These are phyloP conservation scores for Coronaproctus castanopsis DNA, from an alignment of 2,888 invertebrate genomes.

Conservation along the genomic window DNA sequence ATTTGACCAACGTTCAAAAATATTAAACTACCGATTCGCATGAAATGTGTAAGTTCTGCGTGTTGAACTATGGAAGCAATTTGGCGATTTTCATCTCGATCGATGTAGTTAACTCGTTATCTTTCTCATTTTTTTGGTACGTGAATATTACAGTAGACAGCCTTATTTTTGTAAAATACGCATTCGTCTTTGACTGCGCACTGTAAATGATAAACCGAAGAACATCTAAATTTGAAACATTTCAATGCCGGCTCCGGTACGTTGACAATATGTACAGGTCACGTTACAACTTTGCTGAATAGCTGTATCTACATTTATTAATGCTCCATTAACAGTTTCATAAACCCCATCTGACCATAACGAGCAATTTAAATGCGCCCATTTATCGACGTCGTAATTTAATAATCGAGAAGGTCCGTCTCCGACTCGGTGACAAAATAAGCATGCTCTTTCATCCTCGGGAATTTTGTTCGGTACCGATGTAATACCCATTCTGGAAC, in stretches of 20 bases:
- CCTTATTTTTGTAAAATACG: slow-evolving; percentile 93
- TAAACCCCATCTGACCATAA: slow-evolving; percentile 96
- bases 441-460: slow-evolving; percentile 66
- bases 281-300: slow-evolving; percentile 57
- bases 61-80: slow-evolving; percentile 90
- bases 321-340: slow-evolving; percentile 84
- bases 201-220: slow-evolving; percentile 76
- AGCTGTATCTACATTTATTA: slow-evolving; percentile 85
- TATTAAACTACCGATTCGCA: slow-evolving; percentile 86
- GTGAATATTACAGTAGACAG: slow-evolving; percentile 75
- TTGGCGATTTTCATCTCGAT: slow-evolving; percentile 90
- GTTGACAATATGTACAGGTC: slow-evolving; percentile 66
- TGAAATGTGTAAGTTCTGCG: slow-evolving; percentile 52
- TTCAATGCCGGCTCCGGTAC: slow-evolving; percentile 81
- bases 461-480: slow-evolving; percentile 48
- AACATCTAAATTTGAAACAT: slow-evolving; percentile 86
- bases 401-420: slow-evolving; percentile 59
- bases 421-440: slow-evolving; percentile 69
- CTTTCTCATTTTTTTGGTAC: slow-evolving; percentile 68
- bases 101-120: slow-evolving; percentile 86
- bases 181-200: slow-evolving; percentile 88
- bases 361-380: slow-evolving; percentile 97
- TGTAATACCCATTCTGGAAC: slow-evolving; percentile 49
- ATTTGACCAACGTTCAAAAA: slow-evolving; percentile 90
- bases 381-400: slow-evolving; percentile 90